Conservation (phyloP, 2,113 vertebrate species). For the Varanus salvator region DNA sequence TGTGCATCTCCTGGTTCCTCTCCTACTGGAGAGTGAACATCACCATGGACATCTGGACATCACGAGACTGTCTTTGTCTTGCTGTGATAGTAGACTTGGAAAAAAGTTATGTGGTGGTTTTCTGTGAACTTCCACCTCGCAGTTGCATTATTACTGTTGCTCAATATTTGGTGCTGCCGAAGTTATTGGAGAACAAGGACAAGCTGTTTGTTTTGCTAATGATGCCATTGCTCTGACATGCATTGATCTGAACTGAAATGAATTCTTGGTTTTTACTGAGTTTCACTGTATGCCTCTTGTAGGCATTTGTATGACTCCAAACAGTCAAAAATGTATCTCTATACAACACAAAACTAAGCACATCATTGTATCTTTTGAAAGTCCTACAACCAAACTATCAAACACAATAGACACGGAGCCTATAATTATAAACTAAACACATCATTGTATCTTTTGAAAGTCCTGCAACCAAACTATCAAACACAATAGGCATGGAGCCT, state of each 20-base stretch:
- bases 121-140: too few species aligned
- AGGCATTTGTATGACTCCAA: background rate
- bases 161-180: too few species aligned
- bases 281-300: background rate
- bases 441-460: background rate
- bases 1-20: too few species aligned
- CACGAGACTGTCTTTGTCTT: too few species aligned
- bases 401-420: background rate
- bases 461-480: background rate
- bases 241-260: background rate
- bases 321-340: background rate
- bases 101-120: too few species aligned
- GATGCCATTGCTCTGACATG: background rate
- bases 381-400: background rate
- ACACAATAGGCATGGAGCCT: background rate
- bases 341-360: background rate
- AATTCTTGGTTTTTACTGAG: background rate
- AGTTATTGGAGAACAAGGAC: too few species aligned
- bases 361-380: background rate
- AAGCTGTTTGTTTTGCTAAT: background rate
- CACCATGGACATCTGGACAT: too few species aligned
- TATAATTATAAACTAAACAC: background rate
- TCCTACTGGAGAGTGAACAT: too few species aligned
- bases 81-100: too few species aligned
- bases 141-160: too few species aligned